A percentile compares a stretch with the other conserved stretches of the same genome.
These are phyloP conservation scores for Euphonia xanthogaster DNA, from an alignment of 2,797 vertebrate species.

Conservation along the genomic window DNA sequence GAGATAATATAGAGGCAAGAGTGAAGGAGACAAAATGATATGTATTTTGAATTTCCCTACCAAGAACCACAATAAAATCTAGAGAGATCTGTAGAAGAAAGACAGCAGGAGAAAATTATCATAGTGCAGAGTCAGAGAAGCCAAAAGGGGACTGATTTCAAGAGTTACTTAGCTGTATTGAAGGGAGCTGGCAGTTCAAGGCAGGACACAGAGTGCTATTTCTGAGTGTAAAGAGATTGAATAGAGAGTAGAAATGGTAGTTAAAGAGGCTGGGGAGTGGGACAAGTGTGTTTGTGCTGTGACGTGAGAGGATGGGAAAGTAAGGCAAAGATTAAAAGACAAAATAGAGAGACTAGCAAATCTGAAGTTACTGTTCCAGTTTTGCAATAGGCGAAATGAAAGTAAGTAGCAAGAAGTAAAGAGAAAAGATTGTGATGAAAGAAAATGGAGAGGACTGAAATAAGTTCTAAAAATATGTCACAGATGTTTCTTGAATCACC, in stretches of 20 bases:
- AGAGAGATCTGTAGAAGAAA: background rate
- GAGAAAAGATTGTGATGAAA: background rate
- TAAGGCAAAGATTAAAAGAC: background rate
- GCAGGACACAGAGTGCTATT: background rate
- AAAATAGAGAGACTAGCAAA: background rate
- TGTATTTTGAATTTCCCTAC: background rate
- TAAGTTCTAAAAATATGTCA: background rate
- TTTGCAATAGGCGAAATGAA: background rate
- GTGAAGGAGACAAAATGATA: background rate
- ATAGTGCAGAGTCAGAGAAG: background rate
- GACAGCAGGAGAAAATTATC: background rate
- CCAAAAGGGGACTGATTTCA: background rate
- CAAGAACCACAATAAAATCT: background rate
- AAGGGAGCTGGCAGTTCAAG: conserved; percentile 16
- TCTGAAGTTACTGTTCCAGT: background rate
- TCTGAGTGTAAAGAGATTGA: background rate
- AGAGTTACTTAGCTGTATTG: background rate
- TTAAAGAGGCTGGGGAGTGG: background rate
- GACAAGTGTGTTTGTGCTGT: background rate
- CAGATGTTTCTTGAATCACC: background rate
- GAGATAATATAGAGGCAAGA: background rate
- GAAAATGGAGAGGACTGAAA: background rate
- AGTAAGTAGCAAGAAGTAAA: background rate
- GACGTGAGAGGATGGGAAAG: background rate
- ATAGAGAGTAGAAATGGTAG: background rate